Base-by-base conservation (phyloP, 2,113 vertebrate species). In the Notothenia rossii region DNA sequence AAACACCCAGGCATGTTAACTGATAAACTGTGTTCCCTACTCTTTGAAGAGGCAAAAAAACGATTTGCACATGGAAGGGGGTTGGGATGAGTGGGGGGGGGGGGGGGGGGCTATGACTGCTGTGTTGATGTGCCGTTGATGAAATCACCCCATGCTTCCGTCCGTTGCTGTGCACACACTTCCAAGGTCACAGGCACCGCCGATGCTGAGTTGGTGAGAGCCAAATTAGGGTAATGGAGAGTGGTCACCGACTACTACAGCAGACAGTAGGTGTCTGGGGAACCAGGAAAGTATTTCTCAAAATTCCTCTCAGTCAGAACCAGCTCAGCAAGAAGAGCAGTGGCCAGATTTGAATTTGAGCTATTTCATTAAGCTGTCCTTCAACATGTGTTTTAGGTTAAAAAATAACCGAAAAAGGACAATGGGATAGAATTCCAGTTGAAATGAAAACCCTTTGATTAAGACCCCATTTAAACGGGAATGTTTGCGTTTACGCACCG, bases 21-120 rank as follows among this genome's bases (percentile, higher is more conserved):
- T 88, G 91, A 92, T 89, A 88, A 88, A 91, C 67, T 53, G 43
- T 69, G 77, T 85, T 85, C 77, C 74, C 74, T 74, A 63, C 50
- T 76, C 86, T 92, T 89, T 90, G 87, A 93, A 89, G 84, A 71
- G 69, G 77, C 50, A 51, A 76, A 51, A 74, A 62, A 84, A 72
- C 43, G 29, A 51, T 85, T 55, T 68, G 60, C 49, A 4, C 50
- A 72, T 43, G 40, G 33, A 69, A 53, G 54, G 65, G 61, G 46
- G 48, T 9, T 33, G 71, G 63, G 25, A 25, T 68, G 10, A n/a
- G 17, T 1, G 36, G 29, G 7, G 43, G 18, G 10, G 36, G 29
- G 7, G 43, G 18, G 10, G 49, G n/a, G 7, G 75, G n/a, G 36
- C 29, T 62, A 33, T 62, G 71, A 62, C 55, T 72, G 46, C 46